Evolutionary conservation across 2,113 vertebrate species (phyloP), one percentile per base, ranked within the genome.

Genomic region (Manacus vitellinus): DNA sequence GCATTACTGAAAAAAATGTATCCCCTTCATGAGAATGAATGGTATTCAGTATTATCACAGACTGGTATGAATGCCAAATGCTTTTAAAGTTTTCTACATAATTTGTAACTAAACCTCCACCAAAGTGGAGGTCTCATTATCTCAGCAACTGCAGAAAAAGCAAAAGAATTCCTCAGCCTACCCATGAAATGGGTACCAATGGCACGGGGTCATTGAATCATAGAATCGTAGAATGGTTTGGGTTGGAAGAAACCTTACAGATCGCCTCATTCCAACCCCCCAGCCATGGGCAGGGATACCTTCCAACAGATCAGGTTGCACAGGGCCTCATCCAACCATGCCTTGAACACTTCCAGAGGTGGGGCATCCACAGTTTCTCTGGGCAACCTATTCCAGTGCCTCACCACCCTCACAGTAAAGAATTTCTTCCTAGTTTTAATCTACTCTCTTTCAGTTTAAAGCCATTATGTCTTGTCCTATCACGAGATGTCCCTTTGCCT

Each of bases 1-100:
- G 37, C 14, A 44, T 92, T 93, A 78, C 56, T 61, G 77, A 87
- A 94, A 87, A 94, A 52, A 61, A 92, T 75, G 91, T 85, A 89
- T 71, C 41, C 17, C 65, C 35, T 81, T 91, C 47, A 65, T n/a
- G 56, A 86, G 52, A 84, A 81, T 65, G 70, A 91, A 75, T 33
- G 56, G 31, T 68, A 37, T 92, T 89, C 87, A 73, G 12, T 82
- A 65, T 56, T 81, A 73, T 19, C 24, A 49, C 39, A 73, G 20
- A 35, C 14, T 86, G 54, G 21, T 58, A 73, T 33, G 39, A 94
- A 93, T 84, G 47, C 43, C 61, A 95, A 91, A 78, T 39, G 43
- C 44, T 94, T 93, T 87, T 55, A 85, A 49, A 47, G 23, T 87
- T 89, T 89, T 65, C 76, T 72, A 55, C 41, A 41, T 63, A 23